Base-by-base conservation (phyloP, 2,113 vertebrate genomes). In the Chionis minor region DNA sequence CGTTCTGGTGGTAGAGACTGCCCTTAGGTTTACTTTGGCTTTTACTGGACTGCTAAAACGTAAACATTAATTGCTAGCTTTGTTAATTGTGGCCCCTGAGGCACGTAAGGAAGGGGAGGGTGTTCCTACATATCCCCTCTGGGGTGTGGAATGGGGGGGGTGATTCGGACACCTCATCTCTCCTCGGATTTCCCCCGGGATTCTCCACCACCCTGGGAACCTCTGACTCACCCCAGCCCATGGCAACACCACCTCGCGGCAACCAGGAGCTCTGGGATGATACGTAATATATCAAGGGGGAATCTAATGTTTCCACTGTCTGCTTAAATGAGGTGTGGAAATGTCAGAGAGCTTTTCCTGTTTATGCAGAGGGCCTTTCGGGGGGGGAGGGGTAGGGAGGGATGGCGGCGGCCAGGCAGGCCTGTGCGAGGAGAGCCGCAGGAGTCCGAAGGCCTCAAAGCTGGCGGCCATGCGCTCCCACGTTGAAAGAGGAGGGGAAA, bases 341-440 rank as follows among this genome's bases (percentile, higher is more conserved):
- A 92, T 81, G 67, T 80, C 90, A 89, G 52, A 35, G 63, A 66
- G 83, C 59, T 81, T 86, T 88, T 86, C 65, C 9, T 79, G 40
- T 55, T 71, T 67, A 81, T 2, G 8, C 42, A 32, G 55, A 84
- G 22, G 2, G 22, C n/a, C 40, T 81, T 77, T 14, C 0, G 1
- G 45, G 32, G 18, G 82, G 5, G 23, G 24, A 8, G 59, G 14
- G 27, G 52, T 0, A 22, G 63, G 63, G 28, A 12, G 21, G 49
- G 22, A 45, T 22, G 26, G 51, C 21, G n/a, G 45, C 45, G 0
- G 40, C 7, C 2, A 55, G 38, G 69, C 9, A 61, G 54, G 67
- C 28, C 61, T n/a, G 5, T 2, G 35, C 2, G 3, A 94, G 45
- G 49, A 38, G n/a, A 59, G 16, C 9, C 1, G 0, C 3, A 0